A percentile compares a stretch with the other conserved stretches of the same genome.
These are phyloP conservation scores for Cheilosia scutellata DNA, from an alignment of 2,888 invertebrate genomes.

Conservation along the genomic window DNA sequence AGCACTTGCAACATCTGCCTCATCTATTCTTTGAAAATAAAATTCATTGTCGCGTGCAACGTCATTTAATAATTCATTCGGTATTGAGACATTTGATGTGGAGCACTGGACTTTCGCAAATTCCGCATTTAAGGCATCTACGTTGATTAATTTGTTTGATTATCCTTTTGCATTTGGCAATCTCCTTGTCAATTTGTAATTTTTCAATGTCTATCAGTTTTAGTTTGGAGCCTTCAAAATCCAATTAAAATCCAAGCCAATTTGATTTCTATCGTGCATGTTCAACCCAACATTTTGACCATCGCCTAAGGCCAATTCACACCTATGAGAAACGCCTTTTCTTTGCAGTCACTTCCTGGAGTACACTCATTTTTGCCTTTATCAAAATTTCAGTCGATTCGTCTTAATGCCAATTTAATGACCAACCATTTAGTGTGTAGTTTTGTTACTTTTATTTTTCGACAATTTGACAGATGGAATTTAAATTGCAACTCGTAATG, in stretches of 20 bases:
- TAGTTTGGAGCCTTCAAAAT: slow-evolving; percentile 3
- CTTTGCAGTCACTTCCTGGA: slow-evolving; percentile 38
- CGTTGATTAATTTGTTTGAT: too few relatives aligned
- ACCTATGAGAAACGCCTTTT: slow-evolving; percentile 39
- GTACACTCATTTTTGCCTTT: background rate
- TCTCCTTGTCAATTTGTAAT: too few relatives aligned
- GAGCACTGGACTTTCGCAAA: too few relatives aligned
- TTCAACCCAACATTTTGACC: slow-evolving; percentile 19
- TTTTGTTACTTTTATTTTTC: slow-evolving; percentile 18
- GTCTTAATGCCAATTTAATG: slow-evolving; percentile 69
- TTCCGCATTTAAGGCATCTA: too few relatives aligned
- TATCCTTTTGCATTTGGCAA: too few relatives aligned
- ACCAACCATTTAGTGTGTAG: slow-evolving; percentile 35
- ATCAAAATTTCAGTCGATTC: slow-evolving; percentile 34
- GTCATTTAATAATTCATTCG: too few relatives aligned
- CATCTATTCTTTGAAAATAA: too few relatives aligned
- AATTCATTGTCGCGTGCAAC: too few relatives aligned
- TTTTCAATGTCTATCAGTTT: background rate
- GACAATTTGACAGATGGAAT: slow-evolving; percentile 45
- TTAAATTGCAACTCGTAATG: slow-evolving; percentile 38
- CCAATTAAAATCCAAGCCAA: slow-evolving; percentile 15
- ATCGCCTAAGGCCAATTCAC: slow-evolving; percentile 34
- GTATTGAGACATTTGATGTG: too few relatives aligned
- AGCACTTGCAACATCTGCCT: too few relatives aligned
- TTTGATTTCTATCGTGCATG: slow-evolving; percentile 18